Conservation (phyloP, 2,113 vertebrate species). For the Penelope pileata region DNA sequence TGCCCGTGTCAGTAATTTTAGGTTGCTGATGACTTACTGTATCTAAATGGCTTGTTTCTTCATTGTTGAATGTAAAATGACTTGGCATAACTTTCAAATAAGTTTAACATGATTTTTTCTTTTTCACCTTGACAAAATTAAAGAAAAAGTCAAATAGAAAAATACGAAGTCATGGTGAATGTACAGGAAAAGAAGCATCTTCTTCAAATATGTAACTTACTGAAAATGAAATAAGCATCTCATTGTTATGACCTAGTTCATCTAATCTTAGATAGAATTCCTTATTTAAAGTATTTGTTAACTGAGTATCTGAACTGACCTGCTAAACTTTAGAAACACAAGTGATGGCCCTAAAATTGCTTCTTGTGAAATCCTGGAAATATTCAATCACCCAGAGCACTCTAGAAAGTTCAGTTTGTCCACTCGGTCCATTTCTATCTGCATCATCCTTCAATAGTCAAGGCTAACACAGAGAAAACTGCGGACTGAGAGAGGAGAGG, state of each 20-base stretch:
- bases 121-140: neutral
- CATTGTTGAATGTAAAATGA: neutral
- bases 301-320: neutral
- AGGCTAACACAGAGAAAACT: neutral
- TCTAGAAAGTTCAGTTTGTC: neutral
- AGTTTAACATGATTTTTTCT: accelerated
- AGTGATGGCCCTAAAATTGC: neutral
- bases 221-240: neutral
- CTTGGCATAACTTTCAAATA: neutral
- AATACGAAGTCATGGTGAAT: accelerated
- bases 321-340: neutral
- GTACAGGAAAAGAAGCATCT: neutral
- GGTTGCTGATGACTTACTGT: neutral
- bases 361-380: neutral
- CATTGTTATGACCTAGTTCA: neutral
- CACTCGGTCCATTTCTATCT: neutral
- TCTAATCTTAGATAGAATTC: neutral
- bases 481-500: neutral
- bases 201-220: accelerated
- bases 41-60: accelerated
- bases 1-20: neutral
- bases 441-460: neutral
- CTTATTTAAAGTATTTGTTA: neutral
- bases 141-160: neutral
- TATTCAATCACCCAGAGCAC: neutral